Evolutionary conservation across 1,140 invertebrate species (phyloP).

Genomic region (Vollenhovia emeryi): DNA sequence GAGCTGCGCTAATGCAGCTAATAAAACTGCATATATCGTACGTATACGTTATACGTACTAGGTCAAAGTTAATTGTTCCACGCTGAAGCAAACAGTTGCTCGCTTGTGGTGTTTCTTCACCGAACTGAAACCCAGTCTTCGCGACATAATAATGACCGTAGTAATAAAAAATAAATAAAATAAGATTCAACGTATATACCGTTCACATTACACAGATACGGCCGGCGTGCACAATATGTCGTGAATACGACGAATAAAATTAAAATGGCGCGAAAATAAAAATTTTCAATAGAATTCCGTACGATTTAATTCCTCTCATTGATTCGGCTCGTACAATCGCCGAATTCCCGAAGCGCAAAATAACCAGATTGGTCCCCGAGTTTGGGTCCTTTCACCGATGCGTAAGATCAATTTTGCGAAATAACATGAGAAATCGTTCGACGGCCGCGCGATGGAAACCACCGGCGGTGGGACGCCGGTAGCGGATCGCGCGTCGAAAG

Average conservation of each 20-base stretch:
- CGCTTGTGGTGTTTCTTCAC: background rate
- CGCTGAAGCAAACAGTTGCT: background rate
- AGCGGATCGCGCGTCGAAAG: conserved; percentile 37
- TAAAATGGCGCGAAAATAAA: background rate
- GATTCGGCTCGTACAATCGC: background rate
- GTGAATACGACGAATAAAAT: background rate
- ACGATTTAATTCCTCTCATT: background rate
- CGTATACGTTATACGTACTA: background rate
- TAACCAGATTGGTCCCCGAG: background rate
- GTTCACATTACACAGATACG: background rate
- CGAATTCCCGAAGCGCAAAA: background rate
- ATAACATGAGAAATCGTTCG: background rate
- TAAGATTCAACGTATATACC: background rate
- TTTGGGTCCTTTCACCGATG: background rate
- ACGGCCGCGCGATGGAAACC: background rate
- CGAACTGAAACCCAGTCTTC: background rate
- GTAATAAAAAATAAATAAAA: background rate
- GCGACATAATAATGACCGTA: background rate
- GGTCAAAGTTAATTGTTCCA: conserved; percentile 31
- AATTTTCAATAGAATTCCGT: background rate
- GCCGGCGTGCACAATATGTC: background rate
- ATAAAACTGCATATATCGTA: background rate
- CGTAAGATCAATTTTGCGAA: background rate
- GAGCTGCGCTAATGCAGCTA: too few relatives aligned
- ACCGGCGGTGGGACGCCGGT: background rate